Percentiles rank a stretch among this genome's conserved stretches.
phyloP scores from a whole-genome alignment of 2,797 vertebrate genomes.

The Gymnoscopelus microlampas region DNA sequence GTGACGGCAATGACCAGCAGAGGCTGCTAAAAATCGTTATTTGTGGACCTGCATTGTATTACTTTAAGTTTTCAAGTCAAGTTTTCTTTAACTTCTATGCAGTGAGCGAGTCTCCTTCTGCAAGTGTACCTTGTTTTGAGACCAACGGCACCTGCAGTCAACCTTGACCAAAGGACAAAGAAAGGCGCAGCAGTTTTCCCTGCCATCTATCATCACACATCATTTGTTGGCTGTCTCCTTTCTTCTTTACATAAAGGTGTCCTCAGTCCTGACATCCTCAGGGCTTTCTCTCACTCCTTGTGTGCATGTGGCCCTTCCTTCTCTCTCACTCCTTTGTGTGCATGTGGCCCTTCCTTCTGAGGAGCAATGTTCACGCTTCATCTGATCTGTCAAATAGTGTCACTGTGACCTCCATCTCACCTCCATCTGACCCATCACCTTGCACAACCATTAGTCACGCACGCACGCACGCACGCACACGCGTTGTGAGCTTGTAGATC shows the following conservation, averaged over 20 bases:
- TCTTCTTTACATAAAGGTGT: slow-evolving; percentile 49
- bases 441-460: neutral
- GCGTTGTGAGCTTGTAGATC: too few species aligned
- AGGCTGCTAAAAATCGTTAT: too few species aligned
- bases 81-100: too few species aligned
- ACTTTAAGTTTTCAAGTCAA: too few species aligned
- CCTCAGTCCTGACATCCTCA: slow-evolving; percentile 34
- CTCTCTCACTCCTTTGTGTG: slow-evolving; percentile 6
- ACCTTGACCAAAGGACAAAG: too few species aligned
- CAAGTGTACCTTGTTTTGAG: too few species aligned
- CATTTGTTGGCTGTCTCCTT: slow-evolving; percentile 59
- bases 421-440: slow-evolving; percentile 1
- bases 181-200: too few species aligned
- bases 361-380: slow-evolving; percentile 39
- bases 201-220: neutral
- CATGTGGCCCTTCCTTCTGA: slow-evolving; percentile 11
- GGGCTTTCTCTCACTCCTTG: slow-evolving; percentile 19
- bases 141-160: too few species aligned
- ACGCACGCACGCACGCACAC: too few species aligned
- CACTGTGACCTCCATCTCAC: slow-evolving; percentile 39
- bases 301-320: slow-evolving; percentile 7
- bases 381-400: slow-evolving; percentile 37
- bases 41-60: too few species aligned
- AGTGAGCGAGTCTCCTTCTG: too few species aligned
- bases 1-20: too few species aligned